Evolutionary conservation across 2,797 vertebrate genomes (phyloP), one percentile per base, ranked within the genome.

Genomic region (Silurus lanzhouensis): DNA sequence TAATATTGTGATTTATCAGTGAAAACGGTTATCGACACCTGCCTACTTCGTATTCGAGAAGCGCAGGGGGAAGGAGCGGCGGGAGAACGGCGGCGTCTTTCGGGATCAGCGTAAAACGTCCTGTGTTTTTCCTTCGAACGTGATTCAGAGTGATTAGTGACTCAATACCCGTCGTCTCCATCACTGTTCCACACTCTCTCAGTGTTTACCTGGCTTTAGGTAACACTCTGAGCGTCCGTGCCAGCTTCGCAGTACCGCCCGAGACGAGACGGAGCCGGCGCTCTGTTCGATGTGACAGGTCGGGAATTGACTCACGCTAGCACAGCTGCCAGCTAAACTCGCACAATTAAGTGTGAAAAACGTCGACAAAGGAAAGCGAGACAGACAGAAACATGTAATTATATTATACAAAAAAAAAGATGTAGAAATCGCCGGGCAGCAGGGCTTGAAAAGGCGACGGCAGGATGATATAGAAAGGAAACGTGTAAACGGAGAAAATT

Each of bases 221-320:
- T 74, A 63, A 70, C 48, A 60, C 5, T 61, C 75, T 61, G 52
- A 52, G 88, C n/a, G 71, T 70, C 52, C 71, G 48, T 89, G 84
- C 74, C 84, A 85, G 88, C 79, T 85, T 88, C 63, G 60, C 74
- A 63, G 55, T 66, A 71, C 81, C 68, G 52, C 80, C 82, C 31
- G 78, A 63, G 86, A 57, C 25, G 7, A 84, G 82, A 82, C 17
- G 70, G 78, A 89, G 86, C 64, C 82, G 6, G 31, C 14, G 10
- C 38, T 81, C 72, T 76, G 82, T 80, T 79, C 84, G 3, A n/a
- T 14, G 8, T 70, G 84, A 63, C 78, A 72, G 61, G 27, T 71
- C 55, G 12, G 67, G 52, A 46, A 78, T 78, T 55, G 63, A 84
- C 80, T 82, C 12, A 15, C 19, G 20, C 64, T 67, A 31, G 63